Evolutionary conservation across 1,140 invertebrate species (phyloP), one percentile per base, ranked within the genome.

Genomic region (Drosophila repletoides): DNA sequence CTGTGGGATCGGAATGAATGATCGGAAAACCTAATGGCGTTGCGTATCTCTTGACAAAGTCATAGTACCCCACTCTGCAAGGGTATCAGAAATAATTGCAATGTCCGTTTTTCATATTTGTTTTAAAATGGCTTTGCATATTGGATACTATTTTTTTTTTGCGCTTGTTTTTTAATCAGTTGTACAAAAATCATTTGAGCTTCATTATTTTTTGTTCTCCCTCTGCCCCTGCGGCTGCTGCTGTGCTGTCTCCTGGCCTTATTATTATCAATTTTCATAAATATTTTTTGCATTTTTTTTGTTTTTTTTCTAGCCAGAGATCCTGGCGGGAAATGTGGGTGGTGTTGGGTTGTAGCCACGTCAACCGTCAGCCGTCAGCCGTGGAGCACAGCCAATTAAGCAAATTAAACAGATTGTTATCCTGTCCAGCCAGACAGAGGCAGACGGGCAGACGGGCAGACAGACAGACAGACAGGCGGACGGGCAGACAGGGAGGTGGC

Each of bases 381-480:
- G 55, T 68, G n/a, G 56, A 72, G 79, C 80, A 84, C 79, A 83
- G 80, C 80, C 79, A 84, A 84, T 84, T 84, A 84, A 72, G 79
- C 79, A 84, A 84, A 84, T 84, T 86, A 84, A 84, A 75, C 75
- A 86, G 79, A 86, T 86, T 84, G 79, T 84, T 79, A 86, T 86
- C 79, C 75, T 53, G 80, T 29, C 74, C 53, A 76, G 80, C 79
- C 79, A 52, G 43, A 21, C 34, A 19, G 34, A 14, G 9, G 7
- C 45, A 22, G 29, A 26, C n/a, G n/a, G n/a, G 15, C 51, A 43
- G 51, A 21, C 14, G 28, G 26, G 15, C 60, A 9, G 43, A 22
- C 29, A 43, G 15, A 12, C n/a, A n/a, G n/a, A 12, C 51, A 43
- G 51, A 21, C 14, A 17, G 26, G 15, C 60, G 7, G 43, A 22